Evolutionary conservation across 1,140 invertebrate genomes (phyloP).

Genomic region (Aphelenchoides avenae): DNA sequence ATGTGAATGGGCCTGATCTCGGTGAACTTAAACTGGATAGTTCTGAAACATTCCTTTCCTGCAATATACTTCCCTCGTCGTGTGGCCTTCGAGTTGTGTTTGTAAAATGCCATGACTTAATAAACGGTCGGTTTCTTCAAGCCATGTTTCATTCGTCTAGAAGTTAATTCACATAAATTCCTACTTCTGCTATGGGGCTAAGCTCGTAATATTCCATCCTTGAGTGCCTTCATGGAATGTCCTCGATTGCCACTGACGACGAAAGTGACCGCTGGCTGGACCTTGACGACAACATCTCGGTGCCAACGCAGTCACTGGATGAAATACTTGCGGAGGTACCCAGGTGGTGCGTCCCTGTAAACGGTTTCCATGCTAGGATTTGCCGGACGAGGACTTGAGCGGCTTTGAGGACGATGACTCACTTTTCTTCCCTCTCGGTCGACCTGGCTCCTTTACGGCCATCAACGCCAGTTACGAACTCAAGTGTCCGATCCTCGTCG

Average conservation of each 20-base stretch:
- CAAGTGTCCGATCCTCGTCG: slow-evolving; percentile 22
- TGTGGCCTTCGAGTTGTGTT: background rate
- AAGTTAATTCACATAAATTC: too few species aligned
- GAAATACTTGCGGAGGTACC: slow-evolving; percentile 34
- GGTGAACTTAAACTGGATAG: background rate
- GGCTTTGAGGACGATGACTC: slow-evolving; percentile 29
- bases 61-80: background rate
- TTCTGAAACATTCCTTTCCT: background rate
- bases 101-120: too few species aligned
- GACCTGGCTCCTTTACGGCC: slow-evolving; percentile 13
- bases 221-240: too few species aligned
- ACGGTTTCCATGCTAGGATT: slow-evolving; percentile 17
- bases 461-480: slow-evolving; percentile 25
- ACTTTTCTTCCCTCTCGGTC: slow-evolving; percentile 5
- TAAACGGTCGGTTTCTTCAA: background rate
- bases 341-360: background rate
- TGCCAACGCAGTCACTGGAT: slow-evolving; percentile 37
- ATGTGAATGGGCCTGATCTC: slow-evolving; percentile 70
- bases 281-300: slow-evolving; percentile 35
- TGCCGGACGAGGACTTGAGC: slow-evolving; percentile 28
- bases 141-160: background rate
- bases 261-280: slow-evolving; percentile 31
- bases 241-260: slow-evolving; percentile 19
- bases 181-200: too few species aligned
- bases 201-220: too few species aligned